Conservation (phyloP, 2,113 vertebrate genomes). For the Cairina moschata region DNA sequence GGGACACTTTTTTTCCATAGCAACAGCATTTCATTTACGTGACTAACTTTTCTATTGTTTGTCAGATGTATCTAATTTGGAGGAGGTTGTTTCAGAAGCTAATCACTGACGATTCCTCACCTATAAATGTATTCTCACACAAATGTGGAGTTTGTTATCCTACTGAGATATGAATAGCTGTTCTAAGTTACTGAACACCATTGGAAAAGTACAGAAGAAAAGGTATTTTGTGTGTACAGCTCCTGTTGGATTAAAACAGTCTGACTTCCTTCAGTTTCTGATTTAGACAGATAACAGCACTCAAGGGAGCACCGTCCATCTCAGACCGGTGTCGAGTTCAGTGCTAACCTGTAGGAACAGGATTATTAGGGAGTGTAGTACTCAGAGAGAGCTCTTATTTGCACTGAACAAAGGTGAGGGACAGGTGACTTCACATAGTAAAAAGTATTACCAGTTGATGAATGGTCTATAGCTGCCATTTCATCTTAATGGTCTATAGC, state of each 20-base stretch:
- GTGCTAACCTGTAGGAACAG: neutral
- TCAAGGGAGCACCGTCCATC: neutral
- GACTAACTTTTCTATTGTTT: constrained; percentile 41
- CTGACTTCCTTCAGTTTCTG: neutral
- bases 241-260: neutral
- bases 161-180: neutral
- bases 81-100: constrained; percentile 42
- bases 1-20: constrained; percentile 3
- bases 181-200: neutral
- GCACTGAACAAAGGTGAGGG: neutral
- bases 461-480: neutral
- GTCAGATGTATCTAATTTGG: constrained; percentile 11
- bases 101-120: neutral
- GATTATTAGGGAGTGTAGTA: neutral
- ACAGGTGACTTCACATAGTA: neutral
- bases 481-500: neutral
- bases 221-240: neutral
- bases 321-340: neutral
- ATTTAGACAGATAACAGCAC: neutral
- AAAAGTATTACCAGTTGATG: neutral
- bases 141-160: neutral
- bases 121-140: neutral
- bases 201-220: neutral
- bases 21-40: constrained; percentile 25
- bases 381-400: neutral